Evolutionary conservation across 2,888 invertebrate species (phyloP), one percentile per base, ranked within the genome.

Genomic region (Hoplodrina ambigua): DNA sequence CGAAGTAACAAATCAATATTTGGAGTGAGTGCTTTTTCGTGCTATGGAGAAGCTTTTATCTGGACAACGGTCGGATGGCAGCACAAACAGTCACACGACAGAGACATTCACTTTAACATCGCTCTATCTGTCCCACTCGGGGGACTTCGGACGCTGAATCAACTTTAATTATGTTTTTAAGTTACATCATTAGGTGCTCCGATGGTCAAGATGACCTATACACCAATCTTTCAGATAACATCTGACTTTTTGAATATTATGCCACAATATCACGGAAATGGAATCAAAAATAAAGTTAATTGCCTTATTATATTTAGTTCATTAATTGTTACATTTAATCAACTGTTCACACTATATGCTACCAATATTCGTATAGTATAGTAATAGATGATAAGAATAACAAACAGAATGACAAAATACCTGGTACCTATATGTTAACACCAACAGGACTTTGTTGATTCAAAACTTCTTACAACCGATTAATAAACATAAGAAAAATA

Each of bases 11-110:
- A 95, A 96, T 96, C 95, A 95, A 96, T 96, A 96, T 95, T 94
- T 95, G 93, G 94, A 90, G 94, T 95, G 94, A 96, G 96, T 96
- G 96, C 95, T 96, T 95, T 96, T 95, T 95, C 95, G 95, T 96
- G 96, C 96, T 94, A 94, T 92, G 90, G 92, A 94, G 94, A 94
- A 96, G 94, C 96, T 96, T 96, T 96, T 96, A 95, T 95, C 95
- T 95, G 96, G 95, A 96, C 95, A 95, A 92, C 94, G 94, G 94
- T 92, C 93, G 92, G 91, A 90, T 92, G 89, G 91, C 90, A 92
- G 90, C 92, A 94, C 94, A 95, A 94, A 95, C 94, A 94, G 92
- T 90, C 91, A 89, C 90, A 91, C 89, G 92, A 93, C 92, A 91
- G 91, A 91, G 90, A 94, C 93, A 93, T 94, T 94, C 94, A 93